Evolutionary conservation across 1,140 invertebrate genomes (phyloP).

Genomic region (Brachionus sp.): DNA sequence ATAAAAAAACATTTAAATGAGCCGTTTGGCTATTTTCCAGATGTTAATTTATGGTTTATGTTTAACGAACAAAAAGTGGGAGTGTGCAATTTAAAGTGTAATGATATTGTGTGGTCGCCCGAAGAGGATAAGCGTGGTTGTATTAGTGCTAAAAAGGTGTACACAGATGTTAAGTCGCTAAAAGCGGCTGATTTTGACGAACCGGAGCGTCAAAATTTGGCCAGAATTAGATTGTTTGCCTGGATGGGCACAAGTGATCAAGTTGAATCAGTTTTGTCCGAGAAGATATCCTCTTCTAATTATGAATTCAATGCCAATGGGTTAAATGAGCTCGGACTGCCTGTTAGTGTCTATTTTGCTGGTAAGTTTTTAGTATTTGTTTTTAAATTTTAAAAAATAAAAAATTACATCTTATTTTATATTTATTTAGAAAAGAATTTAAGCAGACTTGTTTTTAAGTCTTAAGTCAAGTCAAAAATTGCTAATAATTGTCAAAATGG

Average conservation of each 20-base stretch:
- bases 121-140: background rate
- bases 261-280: background rate
- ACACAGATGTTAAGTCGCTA: conserved; percentile 22
- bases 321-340: conserved; percentile 14
- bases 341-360: background rate
- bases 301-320: conserved; percentile 4
- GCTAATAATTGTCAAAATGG: too few relatives aligned
- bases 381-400: too few relatives aligned
- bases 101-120: conserved; percentile 25
- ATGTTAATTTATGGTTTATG: conserved; percentile 30
- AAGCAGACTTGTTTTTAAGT: too few relatives aligned
- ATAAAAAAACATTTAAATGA: conserved; percentile 32
- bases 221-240: background rate
- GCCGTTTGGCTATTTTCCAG: conserved; percentile 40
- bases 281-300: background rate
- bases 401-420: too few relatives aligned
- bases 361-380: too few relatives aligned
- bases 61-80: background rate
- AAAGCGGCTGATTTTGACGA: background rate
- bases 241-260: conserved; percentile 1
- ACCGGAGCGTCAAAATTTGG: background rate
- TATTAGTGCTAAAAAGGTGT: background rate
- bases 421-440: too few relatives aligned
- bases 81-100: conserved; percentile 2
- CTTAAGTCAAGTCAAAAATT: too few relatives aligned